Base-by-base conservation (phyloP, 2,797 vertebrate genomes). In the Rhodeus uyekii region DNA sequence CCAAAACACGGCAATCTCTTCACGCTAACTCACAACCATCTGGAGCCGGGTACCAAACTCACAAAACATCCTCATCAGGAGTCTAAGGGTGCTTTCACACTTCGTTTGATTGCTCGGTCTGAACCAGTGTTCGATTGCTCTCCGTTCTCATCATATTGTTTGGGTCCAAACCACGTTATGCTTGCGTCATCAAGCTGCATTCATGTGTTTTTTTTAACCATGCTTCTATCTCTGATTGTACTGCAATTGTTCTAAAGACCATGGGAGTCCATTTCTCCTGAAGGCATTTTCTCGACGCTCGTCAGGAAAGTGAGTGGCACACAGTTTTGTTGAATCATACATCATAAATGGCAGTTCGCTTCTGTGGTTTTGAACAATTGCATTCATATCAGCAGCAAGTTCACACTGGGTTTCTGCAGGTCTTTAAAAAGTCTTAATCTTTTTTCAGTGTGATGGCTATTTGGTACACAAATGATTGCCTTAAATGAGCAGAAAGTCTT, bases 1-100 rank as follows among this genome's bases (percentile, higher is more conserved):
- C 95, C 84, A 94, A 95, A 76, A 85, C 91, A 14, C 96, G 94
- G 3, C 93, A 92, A 0, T 34, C 90, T 24, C 87, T 92, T 0
- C 93, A 94, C 80, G 89, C 87, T 39, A 94, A 78, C 48, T 68
- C 90, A 0, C 93, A 94, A 78, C 89, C 94, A 3, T 94, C 95
- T 5, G 94, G 90, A 82, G 93, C 94, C 22, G 95, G 93, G 98
- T 98, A 88, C 90, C 92, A 87, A 46, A 65, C 60, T 18, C 8
- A 27, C 13, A 29, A 32, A 38, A 71, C 29, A 36, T 38, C 2
- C 8, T 29, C 38, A 22, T 27, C 72, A 53, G 12, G 7, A 16
- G 18, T 24, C 24, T 60, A 60, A 14, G 58, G 27, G 58, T 60
- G 58, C 58, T 60, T 60, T 60, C 24, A 60, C 58, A 29, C 27